These are phyloP conservation scores for Trypoxylus dichotomus DNA, from an alignment of 1,140 invertebrate genomes.

Conservation along the genomic window DNA sequence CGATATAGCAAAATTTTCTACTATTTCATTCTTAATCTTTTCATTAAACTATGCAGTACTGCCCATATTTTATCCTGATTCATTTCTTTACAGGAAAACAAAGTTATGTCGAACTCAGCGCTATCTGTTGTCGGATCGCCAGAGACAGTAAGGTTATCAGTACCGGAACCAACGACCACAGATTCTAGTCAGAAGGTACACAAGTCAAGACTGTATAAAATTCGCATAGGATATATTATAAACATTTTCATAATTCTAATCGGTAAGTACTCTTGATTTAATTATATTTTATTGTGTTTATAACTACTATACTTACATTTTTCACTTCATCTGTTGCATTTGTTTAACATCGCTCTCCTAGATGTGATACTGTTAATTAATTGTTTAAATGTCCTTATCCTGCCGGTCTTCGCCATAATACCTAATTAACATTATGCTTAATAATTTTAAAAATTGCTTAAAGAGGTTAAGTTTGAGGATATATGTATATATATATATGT, in stretches of 20 bases:
- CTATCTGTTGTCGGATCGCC: conserved; percentile 36
- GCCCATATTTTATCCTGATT: not conserved
- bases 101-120: conserved; percentile 43
- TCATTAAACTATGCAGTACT: not conserved
- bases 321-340: not conserved
- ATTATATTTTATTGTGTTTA: not conserved
- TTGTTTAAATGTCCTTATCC: no score
- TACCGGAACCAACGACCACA: conserved; percentile 20
- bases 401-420: no score
- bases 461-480: not conserved
- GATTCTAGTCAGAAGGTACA: conserved; percentile 23
- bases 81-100: conserved; percentile 44
- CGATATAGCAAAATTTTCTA: not conserved
- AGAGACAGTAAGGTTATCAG: conserved; percentile 28
- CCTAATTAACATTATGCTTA: not conserved
- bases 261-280: conserved; percentile 37
- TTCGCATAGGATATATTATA: conserved; percentile 33
- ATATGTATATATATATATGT: not conserved
- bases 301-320: no score
- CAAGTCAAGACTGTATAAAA: conserved; percentile 1
- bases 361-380: not conserved
- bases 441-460: not conserved
- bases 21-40: not conserved
- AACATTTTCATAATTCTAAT: conserved; percentile 38
- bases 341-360: no score